Evolutionary conservation across 2,888 invertebrate genomes (phyloP), one percentile per base, ranked within the genome.

Genomic region (Megamerina dolium): DNA sequence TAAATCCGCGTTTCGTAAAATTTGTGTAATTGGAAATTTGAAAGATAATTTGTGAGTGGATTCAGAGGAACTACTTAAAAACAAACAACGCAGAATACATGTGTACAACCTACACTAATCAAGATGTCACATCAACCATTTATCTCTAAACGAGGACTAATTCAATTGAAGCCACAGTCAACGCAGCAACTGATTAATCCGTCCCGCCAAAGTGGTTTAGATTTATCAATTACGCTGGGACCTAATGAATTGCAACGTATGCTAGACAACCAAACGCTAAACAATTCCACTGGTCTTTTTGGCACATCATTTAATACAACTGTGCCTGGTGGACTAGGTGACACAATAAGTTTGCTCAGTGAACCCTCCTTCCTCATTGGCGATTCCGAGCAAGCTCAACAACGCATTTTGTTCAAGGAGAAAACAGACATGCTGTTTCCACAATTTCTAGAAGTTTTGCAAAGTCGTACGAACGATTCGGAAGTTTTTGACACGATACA

Each of bases 401-500:
- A 43, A 34, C 45, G 16, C 16, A 46, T 8, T 36, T 34, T 34
- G 4, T 43, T 53, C 4, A 62, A 59, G 30, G 56, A 64, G 29
- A 69, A 63, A 29, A 53, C 64, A 0, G 65, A 68, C 34, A 53
- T 60, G 27, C 47, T 72, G 4, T 72, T 66, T 37, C 48, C 61
- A 3, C 64, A 68, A 37, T 72, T 72, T 42, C 56, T 64, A n/a
- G 67, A 71, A 21, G 59, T 72, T 1, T 48, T 72, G 3, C 68
- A 70, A 33, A 54, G 61, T 12, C 63, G 69, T 2, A 60, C 60
- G 16, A 63, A 58, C 40, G 63, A 59, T 30, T 54, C 60, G 0
- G 67, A 70, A 19, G 53, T 57, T 1, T 61, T 70, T 35, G 67
- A 68, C 36, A 60, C 66, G 4, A 58, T 68, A 33, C 63, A 66